A percentile compares a stretch with the other conserved stretches of the same genome.
Conservation (phyloP, 2,888 invertebrate genomes). For the Subacronicta megacephala region DNA sequence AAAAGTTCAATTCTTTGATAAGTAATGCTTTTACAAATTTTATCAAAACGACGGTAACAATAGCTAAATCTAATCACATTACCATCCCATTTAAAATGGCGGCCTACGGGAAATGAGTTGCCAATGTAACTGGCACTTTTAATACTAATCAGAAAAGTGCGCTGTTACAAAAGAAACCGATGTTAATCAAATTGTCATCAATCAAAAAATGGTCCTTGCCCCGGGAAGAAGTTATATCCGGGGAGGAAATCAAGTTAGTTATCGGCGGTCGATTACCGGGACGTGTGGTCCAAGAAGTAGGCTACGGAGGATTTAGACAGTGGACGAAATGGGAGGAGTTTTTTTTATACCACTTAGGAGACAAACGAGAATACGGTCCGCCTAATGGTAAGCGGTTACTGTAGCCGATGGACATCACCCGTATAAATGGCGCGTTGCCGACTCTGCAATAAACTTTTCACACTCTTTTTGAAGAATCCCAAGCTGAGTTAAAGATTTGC, state of each 20-base stretch:
- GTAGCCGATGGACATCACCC: too few relatives aligned
- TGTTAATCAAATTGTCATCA: conserved; percentile 68
- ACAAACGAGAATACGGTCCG: too few relatives aligned
- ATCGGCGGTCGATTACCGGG: conserved; percentile 52
- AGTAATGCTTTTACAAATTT: background rate
- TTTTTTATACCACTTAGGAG: too few relatives aligned
- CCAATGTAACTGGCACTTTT: conserved; percentile 36
- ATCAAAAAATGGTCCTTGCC: conserved; percentile 66
- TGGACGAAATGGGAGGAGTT: too few relatives aligned
- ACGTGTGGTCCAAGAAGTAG: conserved; percentile 12
- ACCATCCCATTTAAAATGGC: conserved; percentile 27
- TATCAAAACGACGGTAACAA: background rate
- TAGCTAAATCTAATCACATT: conserved; percentile 32
- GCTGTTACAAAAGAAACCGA: conserved; percentile 52
- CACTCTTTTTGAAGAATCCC: too few relatives aligned
- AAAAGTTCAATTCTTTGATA: too few relatives aligned
- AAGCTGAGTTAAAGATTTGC: too few relatives aligned
- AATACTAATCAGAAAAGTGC: conserved; percentile 55
- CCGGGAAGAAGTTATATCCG: conserved; percentile 71
- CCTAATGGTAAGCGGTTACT: too few relatives aligned
- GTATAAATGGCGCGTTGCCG: too few relatives aligned
- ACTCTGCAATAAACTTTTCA: too few relatives aligned
- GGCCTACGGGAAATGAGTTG: conserved; percentile 49
- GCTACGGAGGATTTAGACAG: conserved; percentile 13
- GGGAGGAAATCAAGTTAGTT: conserved; percentile 68